Evolutionary conservation across 37 sponge, comb jelly and placozoan species (phyloP).

Genomic region (Beroe ovata): DNA sequence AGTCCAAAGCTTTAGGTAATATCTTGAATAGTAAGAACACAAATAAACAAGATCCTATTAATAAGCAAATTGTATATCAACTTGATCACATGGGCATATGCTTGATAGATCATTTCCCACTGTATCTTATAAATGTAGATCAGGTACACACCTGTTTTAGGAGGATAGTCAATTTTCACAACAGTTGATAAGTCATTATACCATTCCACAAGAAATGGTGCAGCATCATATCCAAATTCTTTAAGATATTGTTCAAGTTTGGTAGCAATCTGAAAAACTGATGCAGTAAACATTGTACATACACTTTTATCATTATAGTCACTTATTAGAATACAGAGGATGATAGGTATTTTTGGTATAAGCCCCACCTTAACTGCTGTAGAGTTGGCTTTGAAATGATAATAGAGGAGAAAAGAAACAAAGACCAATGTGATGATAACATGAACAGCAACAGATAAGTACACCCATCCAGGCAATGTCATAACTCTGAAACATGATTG

Average conservation of each 20-base stretch:
- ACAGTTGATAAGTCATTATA: constrained; percentile 5
- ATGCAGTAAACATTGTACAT: too few relatives aligned
- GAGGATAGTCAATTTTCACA: constrained; percentile 22
- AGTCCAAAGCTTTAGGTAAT: not conserved
- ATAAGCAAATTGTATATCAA: too few relatives aligned
- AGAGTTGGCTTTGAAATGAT: constrained; percentile 13
- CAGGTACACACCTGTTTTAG: constrained; percentile 21
- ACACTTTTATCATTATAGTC: too few relatives aligned
- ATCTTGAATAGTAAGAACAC: too few relatives aligned
- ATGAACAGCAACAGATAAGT: not conserved
- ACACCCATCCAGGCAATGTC: constrained; percentile 13
- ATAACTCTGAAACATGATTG: not conserved
- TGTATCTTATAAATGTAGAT: too few relatives aligned
- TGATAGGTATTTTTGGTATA: too few relatives aligned
- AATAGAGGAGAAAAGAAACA: not conserved
- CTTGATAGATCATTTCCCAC: too few relatives aligned
- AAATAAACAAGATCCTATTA: too few relatives aligned
- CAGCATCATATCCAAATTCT: constrained; percentile 57
- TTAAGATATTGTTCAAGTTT: not conserved
- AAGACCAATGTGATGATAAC: constrained; percentile 2
- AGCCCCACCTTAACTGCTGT: constrained; percentile 1
- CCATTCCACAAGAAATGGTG: constrained; percentile 28
- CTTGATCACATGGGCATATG: too few relatives aligned
- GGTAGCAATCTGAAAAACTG: not conserved
- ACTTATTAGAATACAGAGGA: too few relatives aligned